A percentile compares a stretch with the other conserved stretches of the same genome.
Evolutionary conservation across 2,113 vertebrate species (phyloP).

Genomic region (Ageneiosus marmoratus): DNA sequence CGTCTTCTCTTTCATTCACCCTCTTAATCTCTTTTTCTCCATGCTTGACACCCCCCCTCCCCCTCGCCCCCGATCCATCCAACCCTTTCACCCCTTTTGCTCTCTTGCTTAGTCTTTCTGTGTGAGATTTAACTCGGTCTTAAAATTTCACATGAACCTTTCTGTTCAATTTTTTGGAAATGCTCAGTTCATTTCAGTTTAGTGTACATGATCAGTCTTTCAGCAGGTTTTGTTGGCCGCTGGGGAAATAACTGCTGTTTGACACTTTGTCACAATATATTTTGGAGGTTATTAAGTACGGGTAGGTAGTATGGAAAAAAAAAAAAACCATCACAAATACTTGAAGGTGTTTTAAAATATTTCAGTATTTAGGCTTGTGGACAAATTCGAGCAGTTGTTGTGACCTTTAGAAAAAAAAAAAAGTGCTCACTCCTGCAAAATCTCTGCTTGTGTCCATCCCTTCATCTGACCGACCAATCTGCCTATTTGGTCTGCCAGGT

Average conservation of each 20-base stretch:
- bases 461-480: background rate
- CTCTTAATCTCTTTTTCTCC: conserved; percentile 30
- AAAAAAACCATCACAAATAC: background rate
- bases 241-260: background rate
- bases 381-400: background rate
- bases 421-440: background rate
- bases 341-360: background rate
- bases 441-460: background rate
- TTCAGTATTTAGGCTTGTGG: background rate
- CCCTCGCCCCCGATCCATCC: no score
- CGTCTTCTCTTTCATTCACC: conserved; percentile 26
- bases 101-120: background rate
- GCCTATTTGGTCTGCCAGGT: no score
- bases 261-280: conserved; percentile 12
- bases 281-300: conserved; percentile 16
- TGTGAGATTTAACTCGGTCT: background rate
- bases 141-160: conserved; percentile 20
- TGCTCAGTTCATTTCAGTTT: conserved; percentile 21
- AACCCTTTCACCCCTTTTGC: conserved; percentile 19
- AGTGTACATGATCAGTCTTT: conserved; percentile 17
- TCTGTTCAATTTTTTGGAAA: conserved; percentile 25
- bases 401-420: background rate
- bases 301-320: background rate
- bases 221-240: background rate
- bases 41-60: conserved; percentile 1